Percentiles rank a stretch among this genome's conserved stretches.
Conservation (phyloP, 2,797 vertebrate species). For the Neosilurus hyrtlii region DNA sequence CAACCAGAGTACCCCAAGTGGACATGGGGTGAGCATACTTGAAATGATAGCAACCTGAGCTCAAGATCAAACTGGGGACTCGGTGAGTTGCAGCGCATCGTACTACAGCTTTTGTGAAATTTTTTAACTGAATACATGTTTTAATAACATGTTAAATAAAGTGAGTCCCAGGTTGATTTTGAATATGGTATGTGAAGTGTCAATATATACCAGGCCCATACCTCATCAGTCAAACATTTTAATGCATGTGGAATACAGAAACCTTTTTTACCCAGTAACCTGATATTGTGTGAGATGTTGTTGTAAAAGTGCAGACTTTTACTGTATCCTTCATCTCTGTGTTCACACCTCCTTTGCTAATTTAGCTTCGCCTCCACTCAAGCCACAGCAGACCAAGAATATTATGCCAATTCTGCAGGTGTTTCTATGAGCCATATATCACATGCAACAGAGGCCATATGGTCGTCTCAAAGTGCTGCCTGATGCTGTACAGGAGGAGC, state of each 20-base stretch:
- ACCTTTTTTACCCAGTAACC: slow-evolving; percentile 20
- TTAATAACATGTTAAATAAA: not conserved
- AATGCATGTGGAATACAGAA: slow-evolving; percentile 3
- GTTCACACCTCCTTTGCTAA: slow-evolving; percentile 70
- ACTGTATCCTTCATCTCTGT: slow-evolving; percentile 60
- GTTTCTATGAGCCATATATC: slow-evolving; percentile 56
- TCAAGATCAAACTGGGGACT: not conserved
- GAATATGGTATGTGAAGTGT: not conserved
- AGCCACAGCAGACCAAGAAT: slow-evolving; percentile 50
- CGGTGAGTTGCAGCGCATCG: not conserved
- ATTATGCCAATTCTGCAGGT: slow-evolving; percentile 62
- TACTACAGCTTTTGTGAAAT: not conserved
- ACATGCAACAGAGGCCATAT: slow-evolving; percentile 51
- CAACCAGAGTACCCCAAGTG: not conserved
- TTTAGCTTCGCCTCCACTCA: slow-evolving; percentile 64
- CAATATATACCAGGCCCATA: not conserved
- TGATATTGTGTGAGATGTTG: slow-evolving; percentile 12
- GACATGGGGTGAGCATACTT: not conserved
- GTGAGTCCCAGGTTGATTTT: not conserved
- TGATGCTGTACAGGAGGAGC: slow-evolving; percentile 36
- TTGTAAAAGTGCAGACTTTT: slow-evolving; percentile 37
- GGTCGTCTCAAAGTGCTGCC: slow-evolving; percentile 47
- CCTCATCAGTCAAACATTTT: slow-evolving; percentile 3
- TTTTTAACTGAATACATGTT: not conserved
- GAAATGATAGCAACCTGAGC: not conserved